Evolutionary conservation across 2,797 vertebrate genomes (phyloP).

Genomic region (Fistularia tabacaria): DNA sequence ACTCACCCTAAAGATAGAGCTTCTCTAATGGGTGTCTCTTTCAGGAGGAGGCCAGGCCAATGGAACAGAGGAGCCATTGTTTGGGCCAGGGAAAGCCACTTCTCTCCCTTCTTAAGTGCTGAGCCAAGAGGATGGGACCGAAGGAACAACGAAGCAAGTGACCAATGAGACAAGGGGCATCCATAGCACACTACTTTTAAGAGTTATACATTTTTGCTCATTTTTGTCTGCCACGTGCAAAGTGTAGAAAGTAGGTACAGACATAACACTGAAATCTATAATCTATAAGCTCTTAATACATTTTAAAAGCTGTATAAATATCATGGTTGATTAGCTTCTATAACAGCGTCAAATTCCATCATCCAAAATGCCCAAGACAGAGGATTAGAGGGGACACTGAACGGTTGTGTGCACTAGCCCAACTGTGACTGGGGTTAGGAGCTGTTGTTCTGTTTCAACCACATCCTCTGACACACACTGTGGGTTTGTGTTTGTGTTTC

Average conservation of each 20-base stretch:
- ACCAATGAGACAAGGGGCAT: constrained; percentile 25
- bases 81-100: constrained; percentile 62
- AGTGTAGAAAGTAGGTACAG: neutral
- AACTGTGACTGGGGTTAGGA: constrained; percentile 27
- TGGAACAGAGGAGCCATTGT: constrained; percentile 79
- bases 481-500: constrained; percentile 23
- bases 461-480: constrained; percentile 54
- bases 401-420: constrained; percentile 35
- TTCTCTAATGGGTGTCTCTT: constrained; percentile 82
- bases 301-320: constrained; percentile 45
- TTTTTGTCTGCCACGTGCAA: too few species aligned
- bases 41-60: constrained; percentile 62
- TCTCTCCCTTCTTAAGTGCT: constrained; percentile 70
- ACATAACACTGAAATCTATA: constrained; percentile 5
- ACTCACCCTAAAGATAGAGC: constrained; percentile 79
- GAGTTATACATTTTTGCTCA: neutral
- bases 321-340: constrained; percentile 30
- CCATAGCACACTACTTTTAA: constrained; percentile 19
- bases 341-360: constrained; percentile 16
- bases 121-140: constrained; percentile 51
- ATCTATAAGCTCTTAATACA: constrained; percentile 27
- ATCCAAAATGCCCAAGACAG: constrained; percentile 27
- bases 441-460: constrained; percentile 55
- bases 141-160: constrained; percentile 43
- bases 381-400: constrained; percentile 26